phyloP scores from a whole-genome alignment of 2,888 invertebrate species.

The Nemotelus pantherinus region DNA sequence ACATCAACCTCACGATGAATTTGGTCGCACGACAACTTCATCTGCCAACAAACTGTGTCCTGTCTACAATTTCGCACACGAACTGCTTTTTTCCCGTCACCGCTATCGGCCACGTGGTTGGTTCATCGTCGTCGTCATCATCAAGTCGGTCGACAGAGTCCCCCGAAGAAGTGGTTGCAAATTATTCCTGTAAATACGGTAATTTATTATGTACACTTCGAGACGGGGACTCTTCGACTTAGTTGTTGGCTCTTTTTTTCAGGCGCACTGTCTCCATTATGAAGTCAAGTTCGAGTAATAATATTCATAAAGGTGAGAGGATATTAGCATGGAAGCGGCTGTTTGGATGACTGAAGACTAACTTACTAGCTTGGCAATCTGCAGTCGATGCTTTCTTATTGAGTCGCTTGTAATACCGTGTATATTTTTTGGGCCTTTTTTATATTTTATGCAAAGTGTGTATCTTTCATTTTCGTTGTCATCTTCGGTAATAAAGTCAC shows the following conservation, averaged over 20 bases:
- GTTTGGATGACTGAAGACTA: too few relatives aligned
- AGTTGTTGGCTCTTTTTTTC: not conserved
- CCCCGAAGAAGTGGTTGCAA: slow-evolving; percentile 33
- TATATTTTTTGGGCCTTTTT: not conserved
- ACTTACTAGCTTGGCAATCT: not conserved
- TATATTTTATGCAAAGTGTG: slow-evolving; percentile 15
- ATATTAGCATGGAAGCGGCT: not conserved
- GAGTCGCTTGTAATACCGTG: not conserved
- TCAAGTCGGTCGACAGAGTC: not conserved
- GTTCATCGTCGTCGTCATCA: not conserved
- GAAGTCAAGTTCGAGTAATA: not conserved
- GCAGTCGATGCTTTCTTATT: not conserved
- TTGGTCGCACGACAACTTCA: too few relatives aligned
- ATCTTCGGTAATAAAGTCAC: slow-evolving; percentile 16
- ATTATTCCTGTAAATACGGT: slow-evolving; percentile 42
- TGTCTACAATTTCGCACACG: too few relatives aligned
- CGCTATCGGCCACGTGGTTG: not conserved
- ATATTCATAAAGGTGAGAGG: slow-evolving; percentile 14
- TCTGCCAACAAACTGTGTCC: too few relatives aligned
- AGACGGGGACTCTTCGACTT: slow-evolving; percentile 4
- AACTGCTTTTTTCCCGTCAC: too few relatives aligned
- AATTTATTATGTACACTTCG: slow-evolving; percentile 43
- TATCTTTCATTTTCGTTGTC: not conserved
- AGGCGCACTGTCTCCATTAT: slow-evolving; percentile 19
- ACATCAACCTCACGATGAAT: too few relatives aligned